Evolutionary conservation across 2,797 vertebrate species (phyloP).

Genomic region (Microtus agrestis): DNA sequence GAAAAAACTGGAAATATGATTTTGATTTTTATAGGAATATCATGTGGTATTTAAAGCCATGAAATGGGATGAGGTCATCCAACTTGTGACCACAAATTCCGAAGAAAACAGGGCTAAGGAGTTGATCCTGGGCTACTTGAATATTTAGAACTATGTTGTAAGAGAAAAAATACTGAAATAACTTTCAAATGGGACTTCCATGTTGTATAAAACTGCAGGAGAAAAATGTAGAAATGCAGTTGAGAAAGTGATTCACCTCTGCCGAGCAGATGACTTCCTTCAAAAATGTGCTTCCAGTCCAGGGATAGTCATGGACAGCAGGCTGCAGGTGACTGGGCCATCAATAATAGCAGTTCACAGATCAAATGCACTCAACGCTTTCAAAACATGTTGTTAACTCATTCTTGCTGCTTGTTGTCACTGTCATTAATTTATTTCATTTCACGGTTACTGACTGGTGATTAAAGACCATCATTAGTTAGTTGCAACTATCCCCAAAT

Average conservation of each 20-base stretch:
- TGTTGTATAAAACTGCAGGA: background rate
- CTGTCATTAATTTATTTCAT: background rate
- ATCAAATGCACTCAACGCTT: background rate
- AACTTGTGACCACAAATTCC: background rate
- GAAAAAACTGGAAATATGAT: slow-evolving; percentile 28
- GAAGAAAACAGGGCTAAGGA: background rate
- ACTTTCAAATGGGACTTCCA: background rate
- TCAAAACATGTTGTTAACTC: background rate
- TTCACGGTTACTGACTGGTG: background rate
- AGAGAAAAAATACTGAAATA: background rate
- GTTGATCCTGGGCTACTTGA: background rate
- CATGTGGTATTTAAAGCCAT: background rate
- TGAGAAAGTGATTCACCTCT: background rate
- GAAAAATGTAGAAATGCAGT: background rate
- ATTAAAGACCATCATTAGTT: background rate
- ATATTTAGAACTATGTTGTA: background rate
- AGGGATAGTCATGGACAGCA: background rate
- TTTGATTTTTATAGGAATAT: slow-evolving; percentile 10
- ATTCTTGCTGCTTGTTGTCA: background rate
- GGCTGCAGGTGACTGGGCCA: background rate
- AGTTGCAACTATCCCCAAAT: background rate
- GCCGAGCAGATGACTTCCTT: background rate
- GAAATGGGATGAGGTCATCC: background rate
- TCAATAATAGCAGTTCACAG: background rate
- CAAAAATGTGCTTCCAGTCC: background rate